Evolutionary conservation across 2,888 invertebrate genomes (phyloP), one percentile per base, ranked within the genome.

Genomic region (Cheilosia urbana): DNA sequence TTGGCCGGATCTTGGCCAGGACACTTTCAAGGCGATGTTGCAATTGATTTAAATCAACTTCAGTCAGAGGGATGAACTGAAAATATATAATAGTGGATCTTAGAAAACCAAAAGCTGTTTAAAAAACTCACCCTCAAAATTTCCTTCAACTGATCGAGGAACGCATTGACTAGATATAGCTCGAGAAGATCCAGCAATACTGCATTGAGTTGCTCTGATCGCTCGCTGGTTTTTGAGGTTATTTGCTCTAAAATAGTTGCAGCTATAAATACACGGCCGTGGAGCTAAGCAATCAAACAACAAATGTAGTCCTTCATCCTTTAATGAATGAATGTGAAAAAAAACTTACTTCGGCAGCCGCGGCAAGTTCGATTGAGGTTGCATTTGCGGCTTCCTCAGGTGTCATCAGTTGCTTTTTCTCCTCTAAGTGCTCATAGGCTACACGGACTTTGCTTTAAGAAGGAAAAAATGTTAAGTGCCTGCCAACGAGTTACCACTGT

Each of bases 381-480:
- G 95, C 93, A 91, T 98, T 98, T 95, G 97, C 97, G 0, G 98
- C 98, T 89, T 96, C 96, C 89, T 97, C 96, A 57, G 94, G 94
- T 21, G 94, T 94, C 0, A 93, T 75, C 9, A 94, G 89, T 2
- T 97, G 97, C 76, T 95, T 93, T n/a, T 96, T 93, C 47, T 93
- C 93, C 81, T 96, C 94, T 79, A 97, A 94, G 88, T 95, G 95
- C 1, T 94, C 93, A 73, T 95, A 95, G 45, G 96, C 95, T 55
- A 94, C 88, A 34, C 94, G 94, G 84, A 96, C 94, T 93, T 96
- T 96, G 63, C 96, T 96, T 2, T n/a, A 45, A n/a, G n/a, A 45
- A 2, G 7, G 4, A 1, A n/a, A n/a, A 17, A 2, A 1, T 0
- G 42, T 0, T 7, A 1, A 6, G 2, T 2, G 6, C 7, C 24